phyloP scores from a whole-genome alignment of 2,113 vertebrate species.

The Nycticorax nycticorax region DNA sequence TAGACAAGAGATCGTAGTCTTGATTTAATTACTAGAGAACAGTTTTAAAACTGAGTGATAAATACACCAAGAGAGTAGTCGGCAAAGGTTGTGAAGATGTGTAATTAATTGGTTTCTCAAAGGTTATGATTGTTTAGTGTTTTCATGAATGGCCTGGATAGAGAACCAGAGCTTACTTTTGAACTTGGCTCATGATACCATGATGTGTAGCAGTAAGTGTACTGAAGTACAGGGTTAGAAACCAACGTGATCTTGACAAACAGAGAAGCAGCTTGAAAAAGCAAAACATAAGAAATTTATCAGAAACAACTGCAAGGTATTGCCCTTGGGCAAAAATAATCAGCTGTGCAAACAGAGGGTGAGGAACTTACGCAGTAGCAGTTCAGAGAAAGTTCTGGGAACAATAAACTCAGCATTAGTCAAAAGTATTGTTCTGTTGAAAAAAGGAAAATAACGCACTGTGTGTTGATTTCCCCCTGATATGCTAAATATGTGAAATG shows the following conservation, averaged over 20 bases:
- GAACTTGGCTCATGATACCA: background rate
- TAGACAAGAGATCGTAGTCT: background rate
- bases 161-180: background rate
- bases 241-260: background rate
- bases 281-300: background rate
- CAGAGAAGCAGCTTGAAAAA: background rate
- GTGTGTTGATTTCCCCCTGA: background rate
- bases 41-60: background rate
- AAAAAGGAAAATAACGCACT: background rate
- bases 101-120: background rate
- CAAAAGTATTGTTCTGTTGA: background rate
- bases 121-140: background rate
- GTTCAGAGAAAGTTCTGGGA: background rate
- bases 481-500: background rate
- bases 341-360: background rate
- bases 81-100: background rate
- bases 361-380: background rate
- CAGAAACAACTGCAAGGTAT: background rate
- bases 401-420: background rate
- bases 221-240: background rate
- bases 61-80: background rate
- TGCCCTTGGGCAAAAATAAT: background rate
- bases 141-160: background rate
- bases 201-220: rapidly evolving
- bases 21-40: background rate